A percentile compares a stretch with the other conserved stretches of the same genome.
Evolutionary conservation across 2,797 vertebrate species (phyloP).

Genomic region (Buceros bicornis): DNA sequence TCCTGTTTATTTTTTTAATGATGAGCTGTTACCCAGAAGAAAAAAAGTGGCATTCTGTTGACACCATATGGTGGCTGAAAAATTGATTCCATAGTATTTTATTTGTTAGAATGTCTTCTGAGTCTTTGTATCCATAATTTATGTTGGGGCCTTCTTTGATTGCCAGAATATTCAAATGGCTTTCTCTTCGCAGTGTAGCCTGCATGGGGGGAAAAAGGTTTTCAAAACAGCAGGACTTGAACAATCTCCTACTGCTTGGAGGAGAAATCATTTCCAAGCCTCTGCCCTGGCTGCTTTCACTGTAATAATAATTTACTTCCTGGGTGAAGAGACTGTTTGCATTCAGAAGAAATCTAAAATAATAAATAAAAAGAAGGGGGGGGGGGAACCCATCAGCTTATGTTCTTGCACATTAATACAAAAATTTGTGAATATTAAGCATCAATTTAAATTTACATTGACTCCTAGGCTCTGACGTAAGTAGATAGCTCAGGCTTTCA

Average conservation of each 20-base stretch:
- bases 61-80: conserved; percentile 82
- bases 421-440: conserved; percentile 69
- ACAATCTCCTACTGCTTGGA: conserved; percentile 81
- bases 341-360: conserved; percentile 62
- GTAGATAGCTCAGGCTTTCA: conserved; percentile 50
- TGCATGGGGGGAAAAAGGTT: conserved; percentile 78
- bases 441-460: conserved; percentile 67
- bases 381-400: conserved; percentile 18
- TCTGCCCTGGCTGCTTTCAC: conserved; percentile 82
- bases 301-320: conserved; percentile 81
- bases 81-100: conserved; percentile 77
- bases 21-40: conserved; percentile 78
- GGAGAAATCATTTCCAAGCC: conserved; percentile 81
- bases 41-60: conserved; percentile 83
- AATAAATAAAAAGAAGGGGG: conserved; percentile 11
- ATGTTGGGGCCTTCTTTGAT: conserved; percentile 78
- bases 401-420: conserved; percentile 72
- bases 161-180: conserved; percentile 83
- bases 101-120: conserved; percentile 82
- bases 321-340: conserved; percentile 72
- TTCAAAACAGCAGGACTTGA: conserved; percentile 83
- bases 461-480: conserved; percentile 32
- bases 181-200: conserved; percentile 80
- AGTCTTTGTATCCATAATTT: conserved; percentile 82
- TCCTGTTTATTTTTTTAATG: conserved; percentile 78